Evolutionary conservation across 1,140 invertebrate species (phyloP), one percentile per base, ranked within the genome.

Genomic region (Danaus plexippus): DNA sequence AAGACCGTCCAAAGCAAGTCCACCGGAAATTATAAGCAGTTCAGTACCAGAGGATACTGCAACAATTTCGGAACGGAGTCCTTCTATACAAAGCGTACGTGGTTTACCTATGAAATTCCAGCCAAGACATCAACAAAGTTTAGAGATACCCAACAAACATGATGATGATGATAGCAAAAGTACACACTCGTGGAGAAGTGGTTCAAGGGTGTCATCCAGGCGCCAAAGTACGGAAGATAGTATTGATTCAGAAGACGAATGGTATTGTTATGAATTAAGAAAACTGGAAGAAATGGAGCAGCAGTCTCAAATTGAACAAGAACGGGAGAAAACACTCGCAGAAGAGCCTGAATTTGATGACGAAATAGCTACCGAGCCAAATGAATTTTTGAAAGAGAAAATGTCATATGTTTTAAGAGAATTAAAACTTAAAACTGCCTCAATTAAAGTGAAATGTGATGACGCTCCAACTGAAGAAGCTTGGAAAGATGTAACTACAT

Each of bases 191-290:
- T 95, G 93, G 87, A 89, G 95, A 61, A 96, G 94, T 69, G 92
- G 94, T 2, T 96, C 94, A 1, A 87, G 94, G 63, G 93, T 94
- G n/a, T 95, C 94, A 6, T 96, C 95, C 1, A 89, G 95, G 69
- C 87, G 95, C 43, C 95, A 97, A 87, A 96, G 95, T 76, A 97
- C 95, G 0, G 95, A 96, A 86, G 95, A 97, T 67, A 95, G 94
- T 57, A 97, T 97, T 55, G 95, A 97, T 79, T 95, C 94, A 45
- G 95, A 97, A 83, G 95, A 97, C 73, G 95, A 97, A 87, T 97
- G 95, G 93, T 97, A 96, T 70, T 94, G 94, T 62, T 96, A 97
- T 76, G 95, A 96, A 72, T 72, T 96, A 52, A 88, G 93, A 47
- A 95, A 96, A 80, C 77, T 97, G 43, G 94, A 97, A 83, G 93